These are phyloP conservation scores for Artemia franciscana DNA, from an alignment of 1,140 invertebrate species.

Conservation along the genomic window DNA sequence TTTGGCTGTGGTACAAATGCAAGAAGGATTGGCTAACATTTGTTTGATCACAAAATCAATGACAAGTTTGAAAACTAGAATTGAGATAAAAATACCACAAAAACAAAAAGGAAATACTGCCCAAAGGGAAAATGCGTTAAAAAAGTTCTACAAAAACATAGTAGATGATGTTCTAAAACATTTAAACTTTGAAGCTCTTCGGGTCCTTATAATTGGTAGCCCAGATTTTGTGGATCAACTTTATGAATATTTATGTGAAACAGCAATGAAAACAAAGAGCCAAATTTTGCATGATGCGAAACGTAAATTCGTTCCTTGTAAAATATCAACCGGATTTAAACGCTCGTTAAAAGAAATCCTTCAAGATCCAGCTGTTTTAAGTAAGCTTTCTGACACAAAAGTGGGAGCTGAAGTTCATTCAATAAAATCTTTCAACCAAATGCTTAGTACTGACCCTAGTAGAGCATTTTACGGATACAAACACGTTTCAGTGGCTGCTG, in stretches of 20 bases:
- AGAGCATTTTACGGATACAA: slow-evolving; percentile 91
- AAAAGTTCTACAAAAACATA: slow-evolving; percentile 81
- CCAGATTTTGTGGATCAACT: slow-evolving; percentile 98
- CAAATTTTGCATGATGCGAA: slow-evolving; percentile 80
- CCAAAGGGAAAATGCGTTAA: slow-evolving; percentile 87
- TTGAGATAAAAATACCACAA: slow-evolving; percentile 80
- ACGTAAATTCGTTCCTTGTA: slow-evolving; percentile 80
- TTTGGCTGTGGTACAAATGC: slow-evolving; percentile 89
- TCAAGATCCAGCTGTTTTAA: slow-evolving; percentile 60
- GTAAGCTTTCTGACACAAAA: slow-evolving; percentile 80
- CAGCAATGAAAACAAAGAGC: slow-evolving; percentile 70
- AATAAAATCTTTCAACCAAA: slow-evolving; percentile 74
- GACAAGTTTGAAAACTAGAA: slow-evolving; percentile 85
- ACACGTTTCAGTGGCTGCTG: slow-evolving; percentile 50
- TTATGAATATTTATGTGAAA: slow-evolving; percentile 75
- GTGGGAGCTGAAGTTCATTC: slow-evolving; percentile 81
- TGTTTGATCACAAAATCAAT: slow-evolving; percentile 91
- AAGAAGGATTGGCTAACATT: slow-evolving; percentile 82
- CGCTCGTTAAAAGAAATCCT: slow-evolving; percentile 93
- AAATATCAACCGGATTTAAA: slow-evolving; percentile 95
- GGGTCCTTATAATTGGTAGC: slow-evolving; percentile 85
- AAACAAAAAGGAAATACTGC: slow-evolving; percentile 81
- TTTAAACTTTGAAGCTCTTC: slow-evolving; percentile 87
- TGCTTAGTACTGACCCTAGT: slow-evolving; percentile 69
- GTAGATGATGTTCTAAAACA: slow-evolving; percentile 83